Percentiles rank a stretch among this genome's conserved stretches.
phyloP scores from a whole-genome alignment of 2,888 invertebrate species.

The Drosophila lutescens region DNA sequence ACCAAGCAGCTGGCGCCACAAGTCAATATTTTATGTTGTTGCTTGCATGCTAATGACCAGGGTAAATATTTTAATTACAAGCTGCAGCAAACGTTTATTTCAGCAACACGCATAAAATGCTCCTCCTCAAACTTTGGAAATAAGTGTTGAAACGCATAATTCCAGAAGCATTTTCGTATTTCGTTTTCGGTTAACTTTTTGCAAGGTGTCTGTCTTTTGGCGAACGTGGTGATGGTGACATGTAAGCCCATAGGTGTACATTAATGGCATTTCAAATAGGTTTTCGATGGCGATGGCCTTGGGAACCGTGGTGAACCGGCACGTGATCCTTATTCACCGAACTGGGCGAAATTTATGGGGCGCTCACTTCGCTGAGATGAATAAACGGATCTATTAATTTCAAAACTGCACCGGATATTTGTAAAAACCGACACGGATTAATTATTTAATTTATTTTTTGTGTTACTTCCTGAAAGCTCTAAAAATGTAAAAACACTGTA shows the following conservation, averaged over 20 bases:
- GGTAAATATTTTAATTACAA: conserved; percentile 31
- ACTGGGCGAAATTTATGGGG: conserved; percentile 59
- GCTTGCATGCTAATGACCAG: conserved; percentile 27
- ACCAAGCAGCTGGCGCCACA: conserved; percentile 56
- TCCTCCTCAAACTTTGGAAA: conserved; percentile 9
- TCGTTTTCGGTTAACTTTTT: conserved; percentile 47
- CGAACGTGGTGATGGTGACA: conserved; percentile 58
- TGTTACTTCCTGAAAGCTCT: no score
- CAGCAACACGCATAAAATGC: background rate
- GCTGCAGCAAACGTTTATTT: conserved; percentile 2
- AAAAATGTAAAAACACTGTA: no score
- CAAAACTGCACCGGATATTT: no score
- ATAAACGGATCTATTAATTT: conserved; percentile 37
- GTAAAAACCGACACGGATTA: no score
- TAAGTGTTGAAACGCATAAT: conserved; percentile 34
- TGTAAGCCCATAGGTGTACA: conserved; percentile 47
- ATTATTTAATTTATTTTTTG: no score
- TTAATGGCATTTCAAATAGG: conserved; percentile 73
- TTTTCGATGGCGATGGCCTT: conserved; percentile 57
- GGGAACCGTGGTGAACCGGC: conserved; percentile 41
- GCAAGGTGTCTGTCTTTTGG: conserved; percentile 57
- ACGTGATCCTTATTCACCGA: conserved; percentile 60
- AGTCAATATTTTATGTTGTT: conserved; percentile 18
- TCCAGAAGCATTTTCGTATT: conserved; percentile 35
- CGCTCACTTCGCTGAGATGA: conserved; percentile 24